Percentiles rank a stretch among this genome's conserved stretches.
Conservation (phyloP, 2,113 vertebrate genomes). For the Leptobrachium ailaonicum region DNA sequence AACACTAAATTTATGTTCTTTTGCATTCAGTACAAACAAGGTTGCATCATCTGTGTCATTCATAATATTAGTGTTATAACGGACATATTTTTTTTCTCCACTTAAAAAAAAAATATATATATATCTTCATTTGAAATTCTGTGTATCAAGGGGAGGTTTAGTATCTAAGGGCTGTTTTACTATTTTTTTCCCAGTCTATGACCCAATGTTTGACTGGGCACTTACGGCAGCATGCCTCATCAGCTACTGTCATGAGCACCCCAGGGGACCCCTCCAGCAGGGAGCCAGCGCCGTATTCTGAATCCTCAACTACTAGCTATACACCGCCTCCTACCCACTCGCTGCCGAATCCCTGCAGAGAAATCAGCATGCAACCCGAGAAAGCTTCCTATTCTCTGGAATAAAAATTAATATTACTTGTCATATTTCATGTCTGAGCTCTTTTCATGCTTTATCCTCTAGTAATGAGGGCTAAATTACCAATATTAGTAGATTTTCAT, state of each 20-base stretch:
- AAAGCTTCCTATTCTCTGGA: conserved; percentile 83
- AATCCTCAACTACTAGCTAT: conserved; percentile 71
- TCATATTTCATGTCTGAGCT: conserved; percentile 90
- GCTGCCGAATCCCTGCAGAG: conserved; percentile 74
- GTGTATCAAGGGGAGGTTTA: conserved; percentile 59
- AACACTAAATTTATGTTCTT: not conserved
- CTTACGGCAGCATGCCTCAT: conserved; percentile 76
- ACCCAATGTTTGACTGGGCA: conserved; percentile 74
- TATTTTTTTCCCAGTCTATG: conserved; percentile 58
- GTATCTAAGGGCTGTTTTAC: conserved; percentile 67
- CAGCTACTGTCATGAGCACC: conserved; percentile 70
- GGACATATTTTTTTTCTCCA: not conserved
- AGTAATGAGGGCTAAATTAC: conserved; percentile 89
- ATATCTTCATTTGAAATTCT: not conserved
- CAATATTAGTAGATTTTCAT: conserved; percentile 92
- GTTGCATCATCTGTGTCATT: not conserved
- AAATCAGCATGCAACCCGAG: conserved; percentile 83
- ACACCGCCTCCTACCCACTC: conserved; percentile 66
- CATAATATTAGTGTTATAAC: not conserved
- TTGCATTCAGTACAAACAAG: not conserved
- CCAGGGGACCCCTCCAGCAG: conserved; percentile 70
- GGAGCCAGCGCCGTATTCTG: conserved; percentile 64
- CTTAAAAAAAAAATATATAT: conserved; percentile 6
- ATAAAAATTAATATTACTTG: conserved; percentile 92
- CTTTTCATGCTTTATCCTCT: conserved; percentile 88